A percentile compares a stretch with the other conserved stretches of the same genome.
These are phyloP conservation scores for Episyrphus balteatus DNA, from an alignment of 1,140 invertebrate genomes.

Conservation along the genomic window DNA sequence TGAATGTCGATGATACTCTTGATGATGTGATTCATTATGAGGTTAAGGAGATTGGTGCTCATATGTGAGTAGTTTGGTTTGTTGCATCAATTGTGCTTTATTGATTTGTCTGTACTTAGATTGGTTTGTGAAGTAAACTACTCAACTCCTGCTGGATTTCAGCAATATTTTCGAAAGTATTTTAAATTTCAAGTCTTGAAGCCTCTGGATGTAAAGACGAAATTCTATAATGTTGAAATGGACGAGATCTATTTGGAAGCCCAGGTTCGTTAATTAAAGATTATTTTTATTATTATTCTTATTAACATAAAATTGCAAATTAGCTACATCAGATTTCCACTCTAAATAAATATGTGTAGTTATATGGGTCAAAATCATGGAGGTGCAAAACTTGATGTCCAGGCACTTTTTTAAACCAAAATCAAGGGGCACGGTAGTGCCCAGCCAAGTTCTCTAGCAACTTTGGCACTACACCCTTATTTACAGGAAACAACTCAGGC, in stretches of 20 bases:
- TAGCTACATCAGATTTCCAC: no score
- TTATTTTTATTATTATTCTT: slow-evolving; percentile 1
- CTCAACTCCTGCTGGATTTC: slow-evolving; percentile 54
- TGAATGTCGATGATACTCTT: slow-evolving; percentile 74
- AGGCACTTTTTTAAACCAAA: no score
- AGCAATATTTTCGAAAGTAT: slow-evolving; percentile 81
- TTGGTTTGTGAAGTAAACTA: slow-evolving; percentile 94
- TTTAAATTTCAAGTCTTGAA: slow-evolving; percentile 98
- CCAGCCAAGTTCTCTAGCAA: no score
- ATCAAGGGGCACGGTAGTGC: no score
- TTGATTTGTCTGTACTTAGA: slow-evolving; percentile 43
- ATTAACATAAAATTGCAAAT: no score
- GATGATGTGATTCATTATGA: slow-evolving; percentile 96
- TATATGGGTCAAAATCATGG: no score
- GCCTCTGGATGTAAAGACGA: slow-evolving; percentile 96
- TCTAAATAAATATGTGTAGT: neutral
- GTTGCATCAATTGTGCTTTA: neutral
- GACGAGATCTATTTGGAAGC: slow-evolving; percentile 96
- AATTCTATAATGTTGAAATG: slow-evolving; percentile 94
- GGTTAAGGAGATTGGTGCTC: slow-evolving; percentile 94
- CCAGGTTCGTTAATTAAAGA: slow-evolving; percentile 49
- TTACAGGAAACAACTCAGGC: no score
- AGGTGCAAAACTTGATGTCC: no score
- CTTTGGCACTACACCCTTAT: no score
- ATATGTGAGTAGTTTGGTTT: slow-evolving; percentile 57